These are phyloP conservation scores for Leptinotarsa tumamoca DNA, from an alignment of 2,888 invertebrate genomes.

Conservation along the genomic window DNA sequence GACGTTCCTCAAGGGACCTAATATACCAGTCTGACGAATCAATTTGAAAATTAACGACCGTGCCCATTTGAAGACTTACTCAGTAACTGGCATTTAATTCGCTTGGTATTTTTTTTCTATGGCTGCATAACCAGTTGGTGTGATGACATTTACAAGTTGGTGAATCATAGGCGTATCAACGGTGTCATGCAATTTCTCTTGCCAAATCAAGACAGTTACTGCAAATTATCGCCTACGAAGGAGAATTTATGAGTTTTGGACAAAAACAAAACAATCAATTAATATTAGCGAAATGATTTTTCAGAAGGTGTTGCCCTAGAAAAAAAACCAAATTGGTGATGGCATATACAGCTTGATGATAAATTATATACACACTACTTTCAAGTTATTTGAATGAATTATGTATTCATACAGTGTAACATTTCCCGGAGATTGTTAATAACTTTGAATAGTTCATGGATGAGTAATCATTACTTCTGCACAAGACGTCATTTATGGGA, in stretches of 20 bases:
- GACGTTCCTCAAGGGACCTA: constrained; percentile 9
- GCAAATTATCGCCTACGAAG: background rate
- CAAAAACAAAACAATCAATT: background rate
- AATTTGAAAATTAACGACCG: constrained; percentile 25
- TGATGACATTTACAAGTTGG: constrained; percentile 20
- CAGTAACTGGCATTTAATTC: constrained; percentile 28
- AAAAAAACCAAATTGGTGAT: too few species aligned
- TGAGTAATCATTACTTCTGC: too few species aligned
- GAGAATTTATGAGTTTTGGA: background rate
- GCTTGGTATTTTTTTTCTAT: constrained; percentile 12
- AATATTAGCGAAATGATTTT: background rate
- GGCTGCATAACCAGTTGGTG: constrained; percentile 23
- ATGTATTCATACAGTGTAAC: too few species aligned
- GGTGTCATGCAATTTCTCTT: background rate
- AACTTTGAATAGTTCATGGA: too few species aligned
- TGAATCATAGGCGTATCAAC: constrained; percentile 14
- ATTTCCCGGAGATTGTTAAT: too few species aligned
- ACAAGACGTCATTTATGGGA: too few species aligned
- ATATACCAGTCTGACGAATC: constrained; percentile 23
- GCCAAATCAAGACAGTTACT: background rate
- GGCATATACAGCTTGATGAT: too few species aligned
- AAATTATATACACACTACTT: too few species aligned
- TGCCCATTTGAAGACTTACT: constrained; percentile 21
- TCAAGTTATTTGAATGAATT: too few species aligned
- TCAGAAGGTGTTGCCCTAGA: too few species aligned